Evolutionary conservation across 2,797 vertebrate genomes (phyloP).

Genomic region (Ctenosaura bakeri): DNA sequence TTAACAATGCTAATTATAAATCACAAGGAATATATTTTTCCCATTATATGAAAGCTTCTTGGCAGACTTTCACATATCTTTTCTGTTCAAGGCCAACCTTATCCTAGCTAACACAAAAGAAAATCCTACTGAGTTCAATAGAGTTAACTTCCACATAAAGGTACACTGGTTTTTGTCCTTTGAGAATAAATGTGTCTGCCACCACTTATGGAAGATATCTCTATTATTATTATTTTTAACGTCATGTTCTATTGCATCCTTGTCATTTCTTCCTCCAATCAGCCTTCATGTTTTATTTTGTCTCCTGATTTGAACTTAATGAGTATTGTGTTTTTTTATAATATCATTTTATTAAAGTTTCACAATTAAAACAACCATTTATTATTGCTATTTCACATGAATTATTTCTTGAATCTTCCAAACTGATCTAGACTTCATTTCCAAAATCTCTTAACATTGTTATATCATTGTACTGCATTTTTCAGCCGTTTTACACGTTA

Average conservation of each 20-base stretch:
- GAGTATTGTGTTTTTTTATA: neutral
- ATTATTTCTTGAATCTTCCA: too few species aligned
- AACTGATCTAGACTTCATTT: too few species aligned
- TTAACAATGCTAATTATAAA: constrained; percentile 40
- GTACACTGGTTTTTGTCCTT: neutral
- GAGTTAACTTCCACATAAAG: constrained; percentile 1
- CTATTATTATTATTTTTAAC: neutral
- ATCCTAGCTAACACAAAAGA: neutral
- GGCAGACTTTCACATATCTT: constrained; percentile 7
- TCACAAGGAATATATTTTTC: constrained; percentile 14
- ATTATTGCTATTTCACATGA: too few species aligned
- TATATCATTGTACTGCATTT: too few species aligned
- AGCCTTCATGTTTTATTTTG: neutral
- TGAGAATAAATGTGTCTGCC: neutral
- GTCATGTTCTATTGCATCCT: neutral
- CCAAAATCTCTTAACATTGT: too few species aligned
- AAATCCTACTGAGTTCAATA: neutral
- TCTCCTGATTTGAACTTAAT: too few species aligned
- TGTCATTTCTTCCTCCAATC: constrained; percentile 9
- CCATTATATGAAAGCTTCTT: constrained; percentile 30
- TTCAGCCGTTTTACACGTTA: too few species aligned
- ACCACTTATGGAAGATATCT: neutral
- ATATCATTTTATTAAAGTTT: too few species aligned
- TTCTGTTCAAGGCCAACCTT: neutral
- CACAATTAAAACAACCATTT: too few species aligned